phyloP scores from a whole-genome alignment of 64 coral and sea anemone genomes.

The Montipora capricornis region DNA sequence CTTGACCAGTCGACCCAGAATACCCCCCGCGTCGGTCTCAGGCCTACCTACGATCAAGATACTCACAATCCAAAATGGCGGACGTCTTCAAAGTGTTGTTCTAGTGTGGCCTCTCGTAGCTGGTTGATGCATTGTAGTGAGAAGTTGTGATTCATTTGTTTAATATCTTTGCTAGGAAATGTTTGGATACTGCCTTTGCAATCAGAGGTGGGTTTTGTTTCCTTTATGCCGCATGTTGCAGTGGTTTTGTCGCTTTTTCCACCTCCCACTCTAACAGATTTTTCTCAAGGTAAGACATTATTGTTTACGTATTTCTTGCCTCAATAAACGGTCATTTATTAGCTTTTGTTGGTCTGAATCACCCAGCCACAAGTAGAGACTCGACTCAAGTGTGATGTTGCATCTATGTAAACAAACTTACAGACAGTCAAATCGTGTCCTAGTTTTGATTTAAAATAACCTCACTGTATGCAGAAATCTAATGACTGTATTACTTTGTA shows the following conservation, averaged over 20 bases:
- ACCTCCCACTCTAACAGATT: background rate
- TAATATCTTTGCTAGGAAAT: too few relatives aligned
- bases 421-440: background rate
- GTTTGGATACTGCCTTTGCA: too few relatives aligned
- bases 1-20: too few relatives aligned
- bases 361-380: background rate
- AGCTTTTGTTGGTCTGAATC: slow-evolving; percentile 29
- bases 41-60: background rate
- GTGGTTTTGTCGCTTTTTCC: background rate
- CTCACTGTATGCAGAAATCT: background rate
- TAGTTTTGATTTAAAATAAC: slow-evolving; percentile 10
- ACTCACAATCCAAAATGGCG: too few relatives aligned
- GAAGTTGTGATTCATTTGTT: too few relatives aligned
- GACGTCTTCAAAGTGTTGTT: too few relatives aligned
- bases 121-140: too few relatives aligned
- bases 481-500: slow-evolving; percentile 10
- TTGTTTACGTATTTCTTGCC: background rate
- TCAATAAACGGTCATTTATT: slow-evolving; percentile 7
- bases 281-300: slow-evolving; percentile 15
- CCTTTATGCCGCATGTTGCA: background rate
- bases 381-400: background rate
- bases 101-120: too few relatives aligned
- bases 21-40: too few relatives aligned
- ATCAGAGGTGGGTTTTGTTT: too few relatives aligned
- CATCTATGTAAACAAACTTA: background rate